phyloP scores from a whole-genome alignment of 2,888 invertebrate genomes.

The Drosophila austrosaltans region DNA sequence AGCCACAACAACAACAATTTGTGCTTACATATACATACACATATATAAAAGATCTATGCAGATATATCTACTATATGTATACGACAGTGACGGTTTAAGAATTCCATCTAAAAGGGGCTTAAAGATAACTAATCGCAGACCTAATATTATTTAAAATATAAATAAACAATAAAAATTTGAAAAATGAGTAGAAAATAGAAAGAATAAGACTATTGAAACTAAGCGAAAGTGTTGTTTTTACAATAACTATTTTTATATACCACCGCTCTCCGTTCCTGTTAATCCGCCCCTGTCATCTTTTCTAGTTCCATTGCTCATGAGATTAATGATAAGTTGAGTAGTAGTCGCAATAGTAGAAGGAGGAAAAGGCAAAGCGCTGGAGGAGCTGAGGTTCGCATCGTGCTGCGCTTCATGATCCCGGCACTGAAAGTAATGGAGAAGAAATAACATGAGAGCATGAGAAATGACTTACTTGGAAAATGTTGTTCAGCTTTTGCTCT shows the following conservation, averaged over 20 bases:
- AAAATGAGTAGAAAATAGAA: too few species aligned
- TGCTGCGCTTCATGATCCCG: slow-evolving; percentile 24
- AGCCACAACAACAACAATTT: slow-evolving; percentile 46
- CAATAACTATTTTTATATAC: not conserved
- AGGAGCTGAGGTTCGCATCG: not conserved
- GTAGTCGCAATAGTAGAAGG: not conserved
- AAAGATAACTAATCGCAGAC: too few species aligned
- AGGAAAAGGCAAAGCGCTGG: not conserved
- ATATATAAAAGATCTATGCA: slow-evolving; percentile 26
- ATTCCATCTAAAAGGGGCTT: not conserved
- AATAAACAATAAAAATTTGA: too few species aligned
- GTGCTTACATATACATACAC: slow-evolving; percentile 42
- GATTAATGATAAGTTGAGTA: slow-evolving; percentile 70
- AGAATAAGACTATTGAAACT: too few species aligned
- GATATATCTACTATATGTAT: slow-evolving; percentile 14
- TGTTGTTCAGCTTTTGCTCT: slow-evolving; percentile 44
- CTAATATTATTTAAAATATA: too few species aligned
- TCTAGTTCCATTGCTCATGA: slow-evolving; percentile 33
- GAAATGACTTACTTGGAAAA: slow-evolving; percentile 73
- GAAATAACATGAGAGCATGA: slow-evolving; percentile 56
- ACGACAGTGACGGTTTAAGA: not conserved
- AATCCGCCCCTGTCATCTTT: slow-evolving; percentile 1
- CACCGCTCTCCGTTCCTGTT: not conserved
- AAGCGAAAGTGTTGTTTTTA: too few species aligned
- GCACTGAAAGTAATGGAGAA: slow-evolving; percentile 27